These are phyloP conservation scores for Tachycineta bicolor DNA, from an alignment of 2,113 vertebrate species.

Conservation along the genomic window DNA sequence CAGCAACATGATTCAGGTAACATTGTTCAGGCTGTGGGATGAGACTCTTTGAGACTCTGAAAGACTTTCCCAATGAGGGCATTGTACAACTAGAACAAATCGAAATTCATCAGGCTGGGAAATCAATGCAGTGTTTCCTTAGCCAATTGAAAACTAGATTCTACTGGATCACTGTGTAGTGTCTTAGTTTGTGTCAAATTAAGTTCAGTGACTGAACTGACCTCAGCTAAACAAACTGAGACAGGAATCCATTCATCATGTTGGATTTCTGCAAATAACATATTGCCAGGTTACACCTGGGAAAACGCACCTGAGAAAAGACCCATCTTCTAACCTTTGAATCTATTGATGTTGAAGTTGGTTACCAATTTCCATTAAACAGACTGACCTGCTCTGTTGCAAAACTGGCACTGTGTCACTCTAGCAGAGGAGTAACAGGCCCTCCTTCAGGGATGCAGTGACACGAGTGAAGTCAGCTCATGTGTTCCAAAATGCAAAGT, in stretches of 20 bases:
- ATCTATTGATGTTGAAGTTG: not conserved
- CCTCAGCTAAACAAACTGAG: not conserved
- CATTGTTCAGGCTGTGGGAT: not conserved
- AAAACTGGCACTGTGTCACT: not conserved
- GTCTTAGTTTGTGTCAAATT: not conserved
- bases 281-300: not conserved
- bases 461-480: fast-evolving
- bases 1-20: fast-evolving
- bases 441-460: not conserved
- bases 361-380: not conserved
- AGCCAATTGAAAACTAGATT: not conserved
- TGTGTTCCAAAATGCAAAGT: not conserved
- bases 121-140: not conserved
- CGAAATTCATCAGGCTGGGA: not conserved
- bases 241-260: not conserved
- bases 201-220: not conserved
- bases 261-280: not conserved
- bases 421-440: not conserved
- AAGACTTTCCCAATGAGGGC: not conserved
- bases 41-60: not conserved
- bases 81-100: not conserved
- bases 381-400: not conserved
- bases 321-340: not conserved
- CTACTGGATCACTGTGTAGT: not conserved
- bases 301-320: not conserved